phyloP scores from a whole-genome alignment of 2,888 invertebrate species.

The Meteorus colon region DNA sequence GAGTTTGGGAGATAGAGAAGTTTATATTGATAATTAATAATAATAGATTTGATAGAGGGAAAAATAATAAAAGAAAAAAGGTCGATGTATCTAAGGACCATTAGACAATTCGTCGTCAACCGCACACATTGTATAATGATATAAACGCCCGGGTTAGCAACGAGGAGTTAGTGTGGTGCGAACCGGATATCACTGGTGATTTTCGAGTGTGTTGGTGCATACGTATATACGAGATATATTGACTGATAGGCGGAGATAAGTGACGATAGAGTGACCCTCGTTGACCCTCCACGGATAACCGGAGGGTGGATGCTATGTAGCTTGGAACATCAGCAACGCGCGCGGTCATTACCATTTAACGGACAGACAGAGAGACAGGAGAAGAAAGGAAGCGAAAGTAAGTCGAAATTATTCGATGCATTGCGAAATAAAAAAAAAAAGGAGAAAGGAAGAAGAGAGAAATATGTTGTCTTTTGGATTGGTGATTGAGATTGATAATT shows the following conservation, averaged over 20 bases:
- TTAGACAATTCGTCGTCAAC: conserved; percentile 22
- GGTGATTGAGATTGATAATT: too few relatives aligned
- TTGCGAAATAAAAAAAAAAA: neutral
- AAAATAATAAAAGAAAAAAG: conserved; percentile 14
- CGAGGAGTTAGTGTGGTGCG: conserved; percentile 45
- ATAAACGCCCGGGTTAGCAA: conserved; percentile 32
- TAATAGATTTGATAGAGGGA: neutral
- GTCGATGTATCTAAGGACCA: conserved; percentile 3
- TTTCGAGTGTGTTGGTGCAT: conserved; percentile 49
- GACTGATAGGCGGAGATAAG: conserved; percentile 53
- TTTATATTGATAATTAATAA: too few relatives aligned
- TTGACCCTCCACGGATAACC: conserved; percentile 54
- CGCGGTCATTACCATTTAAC: conserved; percentile 39
- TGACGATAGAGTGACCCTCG: conserved; percentile 57
- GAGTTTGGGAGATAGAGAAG: neutral
- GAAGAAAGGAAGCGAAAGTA: conserved; percentile 44
- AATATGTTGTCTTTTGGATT: too few relatives aligned
- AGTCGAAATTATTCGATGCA: conserved; percentile 38
- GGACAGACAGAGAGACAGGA: conserved; percentile 22
- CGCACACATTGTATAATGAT: conserved; percentile 13
- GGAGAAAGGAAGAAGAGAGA: neutral
- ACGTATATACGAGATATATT: conserved; percentile 28
- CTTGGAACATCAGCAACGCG: neutral
- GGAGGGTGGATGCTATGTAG: conserved; percentile 35
- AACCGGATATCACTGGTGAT: conserved; percentile 55